A percentile compares a stretch with the other conserved stretches of the same genome.
Evolutionary conservation across 1,140 invertebrate species (phyloP).

Genomic region (Apocrypta bakeri): DNA sequence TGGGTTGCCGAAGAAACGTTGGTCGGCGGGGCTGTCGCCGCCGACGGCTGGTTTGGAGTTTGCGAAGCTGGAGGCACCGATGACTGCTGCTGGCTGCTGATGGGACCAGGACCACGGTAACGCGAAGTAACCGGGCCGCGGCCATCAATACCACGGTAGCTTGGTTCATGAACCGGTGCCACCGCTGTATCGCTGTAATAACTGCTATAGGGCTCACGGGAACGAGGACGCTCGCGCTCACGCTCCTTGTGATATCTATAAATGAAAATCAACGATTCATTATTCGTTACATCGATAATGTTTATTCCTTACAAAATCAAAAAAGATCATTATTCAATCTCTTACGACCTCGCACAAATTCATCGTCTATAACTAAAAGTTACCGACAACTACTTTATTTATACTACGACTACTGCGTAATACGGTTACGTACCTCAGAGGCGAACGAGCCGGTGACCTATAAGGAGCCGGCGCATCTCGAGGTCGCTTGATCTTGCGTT

Average conservation of each 20-base stretch:
- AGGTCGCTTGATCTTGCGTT: slow-evolving; percentile 62
- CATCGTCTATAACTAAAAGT: background rate
- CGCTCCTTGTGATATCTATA: slow-evolving; percentile 70
- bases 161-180: slow-evolving; percentile 64
- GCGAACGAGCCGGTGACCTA: slow-evolving; percentile 74
- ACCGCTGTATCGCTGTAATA: slow-evolving; percentile 69
- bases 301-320: background rate
- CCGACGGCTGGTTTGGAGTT: background rate
- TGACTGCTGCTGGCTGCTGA: background rate
- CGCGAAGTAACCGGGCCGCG: slow-evolving; percentile 55
- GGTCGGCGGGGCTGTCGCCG: background rate
- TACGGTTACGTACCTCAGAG: slow-evolving; percentile 69
- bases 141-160: slow-evolving; percentile 62
- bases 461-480: slow-evolving; percentile 69
- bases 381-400: background rate
- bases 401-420: background rate
- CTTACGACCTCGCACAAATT: background rate
- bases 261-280: slow-evolving; percentile 24
- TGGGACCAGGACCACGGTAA: background rate
- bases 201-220: slow-evolving; percentile 67
- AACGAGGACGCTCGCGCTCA: slow-evolving; percentile 67
- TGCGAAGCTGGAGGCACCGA: background rate
- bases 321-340: background rate
- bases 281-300: too few relatives aligned
- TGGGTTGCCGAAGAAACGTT: slow-evolving; percentile 57